Evolutionary conservation across 2,888 invertebrate genomes (phyloP), one percentile per base, ranked within the genome.

Genomic region (Selenia dentaria): DNA sequence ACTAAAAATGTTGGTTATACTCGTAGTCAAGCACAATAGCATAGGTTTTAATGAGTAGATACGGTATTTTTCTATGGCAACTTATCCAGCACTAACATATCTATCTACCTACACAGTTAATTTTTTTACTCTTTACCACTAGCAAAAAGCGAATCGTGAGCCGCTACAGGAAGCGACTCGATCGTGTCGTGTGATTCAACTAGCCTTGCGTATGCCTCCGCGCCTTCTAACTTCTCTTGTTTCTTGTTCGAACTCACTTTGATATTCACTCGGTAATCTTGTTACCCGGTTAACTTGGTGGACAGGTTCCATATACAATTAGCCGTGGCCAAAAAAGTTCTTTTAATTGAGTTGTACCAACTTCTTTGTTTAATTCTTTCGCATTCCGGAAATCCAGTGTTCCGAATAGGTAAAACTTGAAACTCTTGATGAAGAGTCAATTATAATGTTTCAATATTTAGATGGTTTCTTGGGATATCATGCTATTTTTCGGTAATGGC

Each of bases 241-340:
- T 70, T 66, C 62, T 62, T 66, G 59, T 62, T 61, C 53, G 37
- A 43, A 68, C 59, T 33, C 33, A 60, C 67, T 63, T 63, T 68
- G 67, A 77, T 82, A 83, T 84, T 84, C 83, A 82, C 70, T 65
- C 61, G 59, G 76, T 80, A 85, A 86, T 79, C 74, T 74, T 70
- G 74, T 83, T 84, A 80, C 69, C 72, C 70, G 74, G 81, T 81
- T 77, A 83, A 78, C 47, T 48, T 80, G 75, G 78, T 74, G 78
- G 79, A 84, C 81, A 81, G 78, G 73, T 75, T 72, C 74, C 74
- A 83, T 75, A 79, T 74, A 78, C 77, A 80, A 85, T 85, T 83
- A 82, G 67, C 71, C 64, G 79, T 77, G 77, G 73, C 25, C 47
- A 50, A 50, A 51, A 47, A 80, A 75, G 71, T 73, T 55, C 52